These are phyloP conservation scores for Ryuthela nishihirai DNA, from an alignment of 2,888 invertebrate genomes.

Conservation along the genomic window DNA sequence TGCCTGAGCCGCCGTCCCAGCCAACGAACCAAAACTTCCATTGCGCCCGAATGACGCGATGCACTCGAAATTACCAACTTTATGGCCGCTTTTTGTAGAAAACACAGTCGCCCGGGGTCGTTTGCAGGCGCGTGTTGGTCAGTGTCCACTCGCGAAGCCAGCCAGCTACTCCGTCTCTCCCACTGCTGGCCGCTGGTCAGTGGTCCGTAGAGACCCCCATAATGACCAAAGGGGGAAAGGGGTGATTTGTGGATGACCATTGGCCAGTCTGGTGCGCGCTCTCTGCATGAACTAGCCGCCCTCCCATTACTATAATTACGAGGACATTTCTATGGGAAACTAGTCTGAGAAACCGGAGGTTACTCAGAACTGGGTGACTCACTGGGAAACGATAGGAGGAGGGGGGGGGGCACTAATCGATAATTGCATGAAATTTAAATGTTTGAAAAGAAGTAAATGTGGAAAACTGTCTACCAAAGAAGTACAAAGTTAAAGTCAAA, in stretches of 20 bases:
- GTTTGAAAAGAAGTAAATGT: too few relatives aligned
- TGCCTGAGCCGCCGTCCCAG: too few relatives aligned
- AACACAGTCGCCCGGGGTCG: too few relatives aligned
- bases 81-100: too few relatives aligned
- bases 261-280: conserved; percentile 26
- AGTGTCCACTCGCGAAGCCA: conserved; percentile 8
- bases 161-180: too few relatives aligned
- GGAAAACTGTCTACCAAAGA: too few relatives aligned
- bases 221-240: conserved; percentile 17
- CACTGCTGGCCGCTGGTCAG: conserved; percentile 28
- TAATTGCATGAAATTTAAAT: too few relatives aligned
- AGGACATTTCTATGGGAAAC: conserved; percentile 20
- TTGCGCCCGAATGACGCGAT: too few relatives aligned
- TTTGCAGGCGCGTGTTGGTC: conserved; percentile 13
- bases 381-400: conserved; percentile 13
- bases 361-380: conserved; percentile 34
- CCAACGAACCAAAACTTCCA: too few relatives aligned
- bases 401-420: background rate
- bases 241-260: conserved; percentile 36
- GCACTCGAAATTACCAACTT: too few relatives aligned
- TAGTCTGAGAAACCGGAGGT: conserved; percentile 27
- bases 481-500: too few relatives aligned
- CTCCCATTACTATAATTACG: conserved; percentile 36
- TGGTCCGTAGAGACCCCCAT: conserved; percentile 14
- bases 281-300: conserved; percentile 20